Evolutionary conservation across 1,140 invertebrate species (phyloP).

Genomic region (Dreissena rostriformis): DNA sequence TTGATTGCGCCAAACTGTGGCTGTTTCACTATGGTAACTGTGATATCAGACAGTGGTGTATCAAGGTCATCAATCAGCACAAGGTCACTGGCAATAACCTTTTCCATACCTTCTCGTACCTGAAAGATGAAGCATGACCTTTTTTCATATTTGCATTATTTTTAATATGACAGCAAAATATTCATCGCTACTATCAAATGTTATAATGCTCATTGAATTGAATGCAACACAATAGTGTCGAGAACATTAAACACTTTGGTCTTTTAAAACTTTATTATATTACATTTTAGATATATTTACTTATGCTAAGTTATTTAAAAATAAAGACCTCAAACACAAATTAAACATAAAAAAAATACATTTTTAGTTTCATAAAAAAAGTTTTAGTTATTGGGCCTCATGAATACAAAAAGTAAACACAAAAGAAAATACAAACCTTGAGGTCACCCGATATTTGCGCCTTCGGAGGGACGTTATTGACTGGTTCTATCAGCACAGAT

Average conservation of each 20-base stretch:
- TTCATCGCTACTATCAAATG: too few relatives aligned
- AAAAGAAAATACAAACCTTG: slow-evolving; percentile 47
- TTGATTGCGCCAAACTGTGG: slow-evolving; percentile 74
- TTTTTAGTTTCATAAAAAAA: neutral
- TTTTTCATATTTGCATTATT: too few relatives aligned
- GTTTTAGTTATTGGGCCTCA: too few relatives aligned
- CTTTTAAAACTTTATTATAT: too few relatives aligned
- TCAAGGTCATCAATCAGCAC: slow-evolving; percentile 73
- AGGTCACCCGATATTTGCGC: slow-evolving; percentile 54
- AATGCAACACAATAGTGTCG: too few relatives aligned
- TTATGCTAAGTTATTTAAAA: neutral
- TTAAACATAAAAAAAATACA: too few relatives aligned
- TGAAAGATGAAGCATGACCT: slow-evolving; percentile 10
- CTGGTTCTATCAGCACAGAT: slow-evolving; percentile 68
- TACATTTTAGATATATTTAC: too few relatives aligned
- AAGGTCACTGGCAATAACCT: slow-evolving; percentile 57
- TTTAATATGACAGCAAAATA: too few relatives aligned
- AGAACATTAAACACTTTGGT: too few relatives aligned
- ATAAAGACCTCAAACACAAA: neutral
- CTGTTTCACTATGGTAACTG: slow-evolving; percentile 67
- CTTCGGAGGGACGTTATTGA: slow-evolving; percentile 75
- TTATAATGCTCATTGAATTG: too few relatives aligned
- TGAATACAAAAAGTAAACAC: too few relatives aligned
- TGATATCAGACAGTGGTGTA: slow-evolving; percentile 64
- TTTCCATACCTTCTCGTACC: slow-evolving; percentile 72